Evolutionary conservation across 2,797 vertebrate genomes (phyloP), one percentile per base, ranked within the genome.

Genomic region (Rhinophrynus dorsalis): DNA sequence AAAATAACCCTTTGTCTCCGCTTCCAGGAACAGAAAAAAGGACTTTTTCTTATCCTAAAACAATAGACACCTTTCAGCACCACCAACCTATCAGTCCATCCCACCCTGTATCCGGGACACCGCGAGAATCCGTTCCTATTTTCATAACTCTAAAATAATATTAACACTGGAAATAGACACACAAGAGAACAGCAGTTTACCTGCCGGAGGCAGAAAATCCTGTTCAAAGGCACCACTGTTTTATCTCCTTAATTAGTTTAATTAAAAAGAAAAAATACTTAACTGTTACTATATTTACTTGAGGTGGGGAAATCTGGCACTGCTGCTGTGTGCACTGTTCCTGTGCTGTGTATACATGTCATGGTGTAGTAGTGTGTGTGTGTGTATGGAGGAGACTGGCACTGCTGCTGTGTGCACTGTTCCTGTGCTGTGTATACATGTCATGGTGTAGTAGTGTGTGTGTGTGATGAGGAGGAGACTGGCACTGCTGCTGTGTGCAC

Each of bases 11-110:
- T 73, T 73, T 73, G 69, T 73, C 37, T 67, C 54, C 23, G 13
- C 18, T 37, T 57, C 26, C 21, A 17, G 40, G n/a, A 21, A 56
- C 27, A 57, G 54, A 57, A 29, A 44, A 55, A 58, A 35, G 24
- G 15, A n/a, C 26, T 60, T 66, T 66, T 73, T 66, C 62, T 59
- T 73, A 15, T 38, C 27, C 35, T 27, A 8, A 40, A 73, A 73
- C 69, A 73, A 73, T 59, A 45, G 62, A 44, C 11, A 73, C 61
- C 61, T 73, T 73, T 66, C 69, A 73, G 26, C 50, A n/a, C 26
- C 40, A 24, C 60, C 59, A 10, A 15, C 48, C 33, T 20, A 20
- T 29, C 21, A n/a, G 15, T 13, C 56, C 20, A 57, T 58, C 68
- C 68, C 61, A 15, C 59, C 69, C 45, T n/a, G 30, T 38, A 59